Conservation (phyloP, 2,113 vertebrate genomes). For the Dunckerocampus dactyliophorus region DNA sequence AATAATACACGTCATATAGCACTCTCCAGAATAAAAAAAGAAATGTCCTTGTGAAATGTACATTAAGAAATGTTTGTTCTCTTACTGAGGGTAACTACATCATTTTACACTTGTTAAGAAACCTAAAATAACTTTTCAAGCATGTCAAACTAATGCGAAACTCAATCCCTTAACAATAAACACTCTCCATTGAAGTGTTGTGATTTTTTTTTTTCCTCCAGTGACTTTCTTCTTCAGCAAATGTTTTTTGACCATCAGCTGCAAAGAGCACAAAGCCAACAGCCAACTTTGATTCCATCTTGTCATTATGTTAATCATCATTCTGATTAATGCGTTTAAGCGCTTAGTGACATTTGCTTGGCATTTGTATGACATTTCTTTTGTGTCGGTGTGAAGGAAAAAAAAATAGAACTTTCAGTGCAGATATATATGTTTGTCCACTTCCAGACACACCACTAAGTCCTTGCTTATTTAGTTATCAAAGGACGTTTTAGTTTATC, state of each 20-base stretch:
- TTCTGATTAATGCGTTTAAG: conserved; percentile 14
- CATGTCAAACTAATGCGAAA: background rate
- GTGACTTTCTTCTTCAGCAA: background rate
- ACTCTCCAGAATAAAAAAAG: too few species aligned
- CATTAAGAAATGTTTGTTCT: too few species aligned
- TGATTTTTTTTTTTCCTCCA: background rate
- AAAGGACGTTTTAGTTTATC: too few species aligned
- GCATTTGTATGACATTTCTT: conserved; percentile 8
- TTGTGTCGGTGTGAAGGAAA: conserved; percentile 12
- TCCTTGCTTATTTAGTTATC: background rate
- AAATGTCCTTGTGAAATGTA: too few species aligned
- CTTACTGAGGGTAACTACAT: too few species aligned
- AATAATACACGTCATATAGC: too few species aligned
- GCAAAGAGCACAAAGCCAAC: background rate
- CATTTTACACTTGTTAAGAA: background rate
- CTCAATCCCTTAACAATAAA: too few species aligned
- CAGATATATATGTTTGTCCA: background rate
- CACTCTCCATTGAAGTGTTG: background rate
- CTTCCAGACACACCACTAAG: background rate
- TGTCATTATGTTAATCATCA: background rate
- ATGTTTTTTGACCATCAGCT: background rate
- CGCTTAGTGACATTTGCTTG: conserved; percentile 17
- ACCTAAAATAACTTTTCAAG: background rate
- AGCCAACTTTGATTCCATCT: background rate
- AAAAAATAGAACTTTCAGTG: conserved; percentile 11